A percentile compares a stretch with the other conserved stretches of the same genome.
phyloP scores from a whole-genome alignment of 53 echinoderm and acorn worm genomes.

The Arbacia lixula region DNA sequence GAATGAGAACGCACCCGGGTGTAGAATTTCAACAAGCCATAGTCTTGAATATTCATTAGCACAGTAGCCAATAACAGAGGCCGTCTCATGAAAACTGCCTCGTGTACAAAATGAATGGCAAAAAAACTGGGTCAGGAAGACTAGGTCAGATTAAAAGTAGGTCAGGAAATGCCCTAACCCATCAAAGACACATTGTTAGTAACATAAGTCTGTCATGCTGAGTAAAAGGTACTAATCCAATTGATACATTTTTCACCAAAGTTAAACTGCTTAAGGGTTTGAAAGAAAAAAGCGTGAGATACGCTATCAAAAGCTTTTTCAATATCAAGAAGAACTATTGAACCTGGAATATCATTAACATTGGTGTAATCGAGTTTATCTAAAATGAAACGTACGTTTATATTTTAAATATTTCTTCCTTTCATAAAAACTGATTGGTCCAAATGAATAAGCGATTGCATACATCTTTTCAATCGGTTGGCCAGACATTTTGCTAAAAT shows the following conservation, averaged over 20 bases:
- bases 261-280: constrained; percentile 17
- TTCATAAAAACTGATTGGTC: constrained; percentile 31
- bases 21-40: no score
- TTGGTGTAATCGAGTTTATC: constrained; percentile 26
- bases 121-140: no score
- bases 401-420: constrained; percentile 38
- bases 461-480: constrained; percentile 32
- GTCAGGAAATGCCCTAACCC: no score
- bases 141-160: no score
- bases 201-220: constrained; percentile 10
- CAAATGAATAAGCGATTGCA: constrained; percentile 29
- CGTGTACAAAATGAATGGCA: no score
- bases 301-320: no score
- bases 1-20: no score
- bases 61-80: no score
- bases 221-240: constrained; percentile 35
- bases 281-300: background rate
- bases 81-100: no score
- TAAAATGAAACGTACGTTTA: background rate
- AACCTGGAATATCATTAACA: constrained; percentile 15
- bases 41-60: no score
- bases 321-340: no score
- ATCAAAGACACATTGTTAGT: constrained; percentile 28
- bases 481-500: constrained; percentile 50
- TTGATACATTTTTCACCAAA: constrained; percentile 34